These are phyloP conservation scores for Eulacestoma nigropectus DNA, from an alignment of 2,113 vertebrate genomes.

Conservation along the genomic window DNA sequence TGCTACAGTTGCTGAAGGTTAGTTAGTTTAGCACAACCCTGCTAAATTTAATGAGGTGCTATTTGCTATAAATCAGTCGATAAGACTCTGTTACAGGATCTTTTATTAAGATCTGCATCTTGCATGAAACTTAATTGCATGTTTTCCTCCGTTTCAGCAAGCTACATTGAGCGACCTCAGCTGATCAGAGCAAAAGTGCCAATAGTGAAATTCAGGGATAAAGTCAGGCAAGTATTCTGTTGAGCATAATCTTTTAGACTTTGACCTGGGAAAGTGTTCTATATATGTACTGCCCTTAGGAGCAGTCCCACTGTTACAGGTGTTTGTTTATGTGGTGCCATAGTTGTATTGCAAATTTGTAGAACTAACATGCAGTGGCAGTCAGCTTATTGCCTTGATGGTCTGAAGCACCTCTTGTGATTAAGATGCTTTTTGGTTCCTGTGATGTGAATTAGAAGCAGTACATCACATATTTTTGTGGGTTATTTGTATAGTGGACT, in stretches of 20 bases:
- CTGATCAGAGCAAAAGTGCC: slow-evolving; percentile 97
- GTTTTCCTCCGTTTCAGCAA: slow-evolving; percentile 54
- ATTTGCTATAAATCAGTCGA: not conserved
- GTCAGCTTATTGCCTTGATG: not conserved
- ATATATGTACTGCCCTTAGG: accelerated
- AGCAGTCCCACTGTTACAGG: not conserved
- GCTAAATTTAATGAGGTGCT: not conserved
- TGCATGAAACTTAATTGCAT: not conserved
- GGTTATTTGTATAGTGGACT: not conserved
- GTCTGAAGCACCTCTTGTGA: not conserved
- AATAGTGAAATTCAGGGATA: slow-evolving; percentile 93
- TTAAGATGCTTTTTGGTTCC: not conserved
- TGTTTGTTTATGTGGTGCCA: not conserved
- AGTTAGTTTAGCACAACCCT: not conserved
- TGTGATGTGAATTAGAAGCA: not conserved
- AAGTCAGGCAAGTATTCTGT: slow-evolving; percentile 81
- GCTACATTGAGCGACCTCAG: slow-evolving; percentile 85
- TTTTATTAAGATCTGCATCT: not conserved
- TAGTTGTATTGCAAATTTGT: not conserved
- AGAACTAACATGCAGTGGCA: not conserved
- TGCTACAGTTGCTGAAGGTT: not conserved
- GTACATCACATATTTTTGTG: not conserved
- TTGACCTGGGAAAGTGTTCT: not conserved
- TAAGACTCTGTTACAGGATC: not conserved
- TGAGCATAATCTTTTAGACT: not conserved